phyloP scores from a whole-genome alignment of 2,113 vertebrate genomes.

The Hyaena hyaena region DNA sequence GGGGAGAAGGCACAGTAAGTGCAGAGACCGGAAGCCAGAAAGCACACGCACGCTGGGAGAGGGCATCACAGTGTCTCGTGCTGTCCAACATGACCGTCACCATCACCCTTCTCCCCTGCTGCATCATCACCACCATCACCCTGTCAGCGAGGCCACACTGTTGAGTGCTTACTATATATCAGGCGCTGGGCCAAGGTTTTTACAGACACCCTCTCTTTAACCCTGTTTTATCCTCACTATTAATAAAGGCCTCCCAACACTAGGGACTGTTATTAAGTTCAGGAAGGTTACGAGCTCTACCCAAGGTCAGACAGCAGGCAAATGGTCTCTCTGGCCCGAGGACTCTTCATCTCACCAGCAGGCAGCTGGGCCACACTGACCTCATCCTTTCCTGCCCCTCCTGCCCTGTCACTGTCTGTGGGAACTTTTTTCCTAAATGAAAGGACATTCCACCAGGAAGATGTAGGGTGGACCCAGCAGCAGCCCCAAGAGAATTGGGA shows the following conservation, averaged over 20 bases:
- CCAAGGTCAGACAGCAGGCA: not conserved
- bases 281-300: not conserved
- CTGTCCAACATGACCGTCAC: not conserved
- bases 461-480: not conserved
- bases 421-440: conserved; percentile 9
- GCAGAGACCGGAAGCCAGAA: not conserved
- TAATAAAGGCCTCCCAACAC: not conserved
- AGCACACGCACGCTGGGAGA: accelerated
- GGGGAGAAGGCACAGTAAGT: not conserved
- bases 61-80: accelerated
- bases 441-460: not conserved
- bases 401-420: not conserved
- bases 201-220: not conserved
- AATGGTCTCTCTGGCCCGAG: not conserved
- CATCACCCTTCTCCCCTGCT: not conserved
- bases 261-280: not conserved
- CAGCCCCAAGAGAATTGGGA: not conserved
- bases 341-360: not conserved
- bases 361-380: conserved; percentile 12
- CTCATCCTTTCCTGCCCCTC: conserved; percentile 24
- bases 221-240: not conserved
- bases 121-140: not conserved
- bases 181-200: not conserved
- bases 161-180: not conserved
- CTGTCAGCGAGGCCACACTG: not conserved